Evolutionary conservation across 2,113 vertebrate species (phyloP).

Genomic region (Embiotoca jacksoni): DNA sequence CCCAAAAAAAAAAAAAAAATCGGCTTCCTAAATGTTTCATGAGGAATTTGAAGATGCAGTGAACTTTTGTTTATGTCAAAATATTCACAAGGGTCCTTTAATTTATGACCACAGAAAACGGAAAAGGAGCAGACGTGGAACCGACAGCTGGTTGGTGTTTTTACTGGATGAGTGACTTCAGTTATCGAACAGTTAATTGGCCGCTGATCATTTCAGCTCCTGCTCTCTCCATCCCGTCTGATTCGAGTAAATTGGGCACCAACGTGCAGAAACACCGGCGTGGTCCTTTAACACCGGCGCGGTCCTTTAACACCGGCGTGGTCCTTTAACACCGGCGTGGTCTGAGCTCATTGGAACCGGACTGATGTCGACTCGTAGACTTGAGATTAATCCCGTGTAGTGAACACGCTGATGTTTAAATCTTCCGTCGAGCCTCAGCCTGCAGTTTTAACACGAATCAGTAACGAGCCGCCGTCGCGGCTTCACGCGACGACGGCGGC

Average conservation of each 20-base stretch:
- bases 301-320: not conserved
- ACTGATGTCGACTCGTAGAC: not conserved
- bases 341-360: not conserved
- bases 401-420: not conserved
- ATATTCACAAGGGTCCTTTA: conserved; percentile 12
- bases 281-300: not conserved
- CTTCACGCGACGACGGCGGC: conserved; percentile 4
- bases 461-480: not conserved
- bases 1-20: no score
- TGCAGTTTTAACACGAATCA: conserved; percentile 10
- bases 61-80: not conserved
- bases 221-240: not conserved
- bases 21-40: no score
- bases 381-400: conserved; percentile 8
- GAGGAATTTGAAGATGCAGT: not conserved
- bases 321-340: not conserved
- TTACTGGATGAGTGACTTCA: not conserved
- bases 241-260: conserved; percentile 17
- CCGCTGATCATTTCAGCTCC: not conserved
- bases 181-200: not conserved
- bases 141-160: not conserved
- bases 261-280: not conserved
- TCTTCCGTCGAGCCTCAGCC: conserved; percentile 14
- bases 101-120: not conserved
- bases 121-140: not conserved